Conservation (phyloP, 2,797 vertebrate genomes). For the Gastrophryne carolinensis region DNA sequence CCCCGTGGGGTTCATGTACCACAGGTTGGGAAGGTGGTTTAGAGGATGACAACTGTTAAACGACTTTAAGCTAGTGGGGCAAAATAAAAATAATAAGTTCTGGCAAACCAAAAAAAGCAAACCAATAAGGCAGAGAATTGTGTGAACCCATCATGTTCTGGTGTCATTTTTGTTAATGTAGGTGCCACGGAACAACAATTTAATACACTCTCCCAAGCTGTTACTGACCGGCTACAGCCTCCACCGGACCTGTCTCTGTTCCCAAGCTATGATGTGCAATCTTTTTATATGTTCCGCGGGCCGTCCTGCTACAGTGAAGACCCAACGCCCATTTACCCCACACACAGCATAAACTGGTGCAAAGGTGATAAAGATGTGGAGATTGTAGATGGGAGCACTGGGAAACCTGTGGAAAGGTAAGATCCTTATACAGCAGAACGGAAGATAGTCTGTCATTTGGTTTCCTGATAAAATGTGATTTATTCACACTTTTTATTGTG, state of each 20-base stretch:
- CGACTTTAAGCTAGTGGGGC: no score
- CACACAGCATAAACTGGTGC: conserved; percentile 33
- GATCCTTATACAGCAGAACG: no score
- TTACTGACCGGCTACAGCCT: neutral
- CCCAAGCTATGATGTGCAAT: neutral
- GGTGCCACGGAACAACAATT: neutral
- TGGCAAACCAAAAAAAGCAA: no score
- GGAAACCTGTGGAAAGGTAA: conserved; percentile 3
- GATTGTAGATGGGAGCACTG: conserved; percentile 12
- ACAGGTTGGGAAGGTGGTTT: no score
- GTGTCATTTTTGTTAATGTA: neutral
- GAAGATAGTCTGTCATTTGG: no score
- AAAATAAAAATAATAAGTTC: no score
- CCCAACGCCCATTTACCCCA: neutral
- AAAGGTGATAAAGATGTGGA: conserved; percentile 26
- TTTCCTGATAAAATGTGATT: no score
- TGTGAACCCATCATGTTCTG: no score
- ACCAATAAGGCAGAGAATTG: no score
- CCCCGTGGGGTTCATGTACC: no score
- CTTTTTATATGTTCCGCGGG: neutral
- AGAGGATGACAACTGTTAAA: no score
- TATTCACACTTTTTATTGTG: no score
- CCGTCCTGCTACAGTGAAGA: neutral
- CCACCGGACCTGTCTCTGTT: conserved; percentile 9
- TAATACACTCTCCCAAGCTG: neutral